phyloP scores from a whole-genome alignment of 2,797 vertebrate species.

The Ctenochaetus hawaiiensis region DNA sequence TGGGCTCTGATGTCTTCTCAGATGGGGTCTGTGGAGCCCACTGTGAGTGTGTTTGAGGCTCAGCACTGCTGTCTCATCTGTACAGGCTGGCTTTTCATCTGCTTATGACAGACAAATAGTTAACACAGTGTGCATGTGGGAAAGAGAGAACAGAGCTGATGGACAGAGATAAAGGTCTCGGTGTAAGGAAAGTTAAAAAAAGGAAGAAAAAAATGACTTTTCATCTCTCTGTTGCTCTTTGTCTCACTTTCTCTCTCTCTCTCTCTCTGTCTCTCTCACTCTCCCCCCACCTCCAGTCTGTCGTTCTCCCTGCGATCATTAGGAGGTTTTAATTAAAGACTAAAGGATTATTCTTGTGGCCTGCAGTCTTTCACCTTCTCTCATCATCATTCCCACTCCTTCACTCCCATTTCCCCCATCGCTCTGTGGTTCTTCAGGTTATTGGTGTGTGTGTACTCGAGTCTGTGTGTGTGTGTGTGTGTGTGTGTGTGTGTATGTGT shows the following conservation, averaged over 20 bases:
- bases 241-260: conserved; percentile 29
- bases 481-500: conserved; percentile 28
- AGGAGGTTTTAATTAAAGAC: conserved; percentile 83
- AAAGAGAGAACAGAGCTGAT: conserved; percentile 20
- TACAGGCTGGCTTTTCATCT: conserved; percentile 59
- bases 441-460: conserved; percentile 24
- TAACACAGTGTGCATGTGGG: conserved; percentile 27
- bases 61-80: conserved; percentile 50
- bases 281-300: conserved; percentile 45
- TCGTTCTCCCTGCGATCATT: conserved; percentile 74
- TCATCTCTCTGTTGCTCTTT: conserved; percentile 48
- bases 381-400: conserved; percentile 68
- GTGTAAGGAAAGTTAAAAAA: conserved; percentile 20
- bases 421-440: conserved; percentile 62
- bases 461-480: conserved; percentile 17
- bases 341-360: conserved; percentile 74
- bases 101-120: conserved; percentile 57
- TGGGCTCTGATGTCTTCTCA: not conserved
- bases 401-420: conserved; percentile 44
- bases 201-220: conserved; percentile 48
- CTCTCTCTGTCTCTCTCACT: conserved; percentile 17
- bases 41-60: conserved; percentile 20
- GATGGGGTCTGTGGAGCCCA: conserved; percentile 6
- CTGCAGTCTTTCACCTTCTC: conserved; percentile 74
- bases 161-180: conserved; percentile 28